Conservation (phyloP, 2,888 invertebrate species). For the Gymnosoma rotundatum region DNA sequence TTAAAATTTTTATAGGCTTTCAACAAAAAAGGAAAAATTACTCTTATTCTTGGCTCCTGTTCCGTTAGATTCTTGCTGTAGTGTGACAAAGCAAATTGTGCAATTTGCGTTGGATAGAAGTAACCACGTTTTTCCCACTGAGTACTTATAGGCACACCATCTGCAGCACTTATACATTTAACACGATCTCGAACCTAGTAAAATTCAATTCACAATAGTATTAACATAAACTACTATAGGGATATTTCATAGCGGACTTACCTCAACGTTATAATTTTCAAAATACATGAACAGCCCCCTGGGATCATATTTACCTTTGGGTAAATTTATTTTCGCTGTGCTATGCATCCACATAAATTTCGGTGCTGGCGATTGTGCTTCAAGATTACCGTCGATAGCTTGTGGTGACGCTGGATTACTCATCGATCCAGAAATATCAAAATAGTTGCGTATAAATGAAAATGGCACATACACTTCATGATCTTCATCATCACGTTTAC, state of each 20-base stretch:
- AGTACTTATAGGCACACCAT: slow-evolving; percentile 97
- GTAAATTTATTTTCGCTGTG: slow-evolving; percentile 94
- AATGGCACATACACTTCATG: slow-evolving; percentile 94
- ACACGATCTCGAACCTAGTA: slow-evolving; percentile 90
- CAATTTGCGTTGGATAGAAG: slow-evolving; percentile 99
- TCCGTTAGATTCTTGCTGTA: slow-evolving; percentile 97
- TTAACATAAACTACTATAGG: neutral
- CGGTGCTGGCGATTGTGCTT: slow-evolving; percentile 83
- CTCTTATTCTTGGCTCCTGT: slow-evolving; percentile 88
- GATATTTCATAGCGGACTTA: slow-evolving; percentile 60
- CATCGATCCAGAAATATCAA: slow-evolving; percentile 96
- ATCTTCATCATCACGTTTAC: slow-evolving; percentile 88
- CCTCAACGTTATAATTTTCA: slow-evolving; percentile 98
- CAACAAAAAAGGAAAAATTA: slow-evolving; percentile 56
- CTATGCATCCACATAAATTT: slow-evolving; percentile 97
- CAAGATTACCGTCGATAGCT: slow-evolving; percentile 66
- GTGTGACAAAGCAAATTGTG: slow-evolving; percentile 98
- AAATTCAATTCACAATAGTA: neutral
- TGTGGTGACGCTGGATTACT: slow-evolving; percentile 70
- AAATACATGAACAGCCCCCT: slow-evolving; percentile 97
- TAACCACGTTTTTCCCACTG: slow-evolving; percentile 98
- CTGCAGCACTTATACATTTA: slow-evolving; percentile 96
- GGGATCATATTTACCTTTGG: slow-evolving; percentile 94
- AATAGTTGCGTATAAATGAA: slow-evolving; percentile 95
- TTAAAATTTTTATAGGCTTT: neutral